Evolutionary conservation across 53 echinoderm and acorn worm genomes (phyloP), one percentile per base, ranked within the genome.

Genomic region (Holothuria leucospilota): DNA sequence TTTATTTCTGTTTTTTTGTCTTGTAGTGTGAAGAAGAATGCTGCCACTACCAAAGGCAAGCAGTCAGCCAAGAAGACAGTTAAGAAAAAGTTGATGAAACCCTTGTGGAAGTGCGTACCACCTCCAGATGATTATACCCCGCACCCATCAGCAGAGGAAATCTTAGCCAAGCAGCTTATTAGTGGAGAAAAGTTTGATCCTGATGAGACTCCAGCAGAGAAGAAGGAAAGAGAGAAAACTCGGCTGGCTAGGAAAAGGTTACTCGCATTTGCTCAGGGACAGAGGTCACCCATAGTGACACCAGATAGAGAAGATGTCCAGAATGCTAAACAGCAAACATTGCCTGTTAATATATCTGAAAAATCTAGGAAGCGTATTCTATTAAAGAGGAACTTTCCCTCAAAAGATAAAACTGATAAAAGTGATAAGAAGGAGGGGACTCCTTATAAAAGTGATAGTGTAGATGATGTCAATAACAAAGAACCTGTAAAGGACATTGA

Each of bases 301-400:
- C 85, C 85, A 39, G 91, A 91, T 9, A 88, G 88, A 12, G 72
- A 80, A 25, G 94, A 94, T 13, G 49, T 51, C 41, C 75, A 63
- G 39, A 65, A 62, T 34, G 41, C 40, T 24, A 90, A 71, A 69
- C 91, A 94, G 75, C 88, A 81, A 60, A 85, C 81, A 39, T 71
- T 93, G 39, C 88, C 94, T 16, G 91, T 94, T 28, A 91, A 91
- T 82, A 91, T 94, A 67, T 88, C 94, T 16, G 91, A 94, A 85
- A 93, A 91, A 63, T 88, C 91, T 21, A 83, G 84, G 38, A 83
- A 83, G 27, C 23, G 84, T 40, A 83, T 83, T 51, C 61, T 80
- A 15, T 56, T 80, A 20, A 80, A 80, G 29, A 80, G 80, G 38
- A 80, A 80, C 53, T 80, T 80, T 80, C 80, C 80, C 38, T 59